Evolutionary conservation across 1,140 invertebrate species (phyloP), one percentile per base, ranked within the genome.

Genomic region (Rhyzopertha dominica): DNA sequence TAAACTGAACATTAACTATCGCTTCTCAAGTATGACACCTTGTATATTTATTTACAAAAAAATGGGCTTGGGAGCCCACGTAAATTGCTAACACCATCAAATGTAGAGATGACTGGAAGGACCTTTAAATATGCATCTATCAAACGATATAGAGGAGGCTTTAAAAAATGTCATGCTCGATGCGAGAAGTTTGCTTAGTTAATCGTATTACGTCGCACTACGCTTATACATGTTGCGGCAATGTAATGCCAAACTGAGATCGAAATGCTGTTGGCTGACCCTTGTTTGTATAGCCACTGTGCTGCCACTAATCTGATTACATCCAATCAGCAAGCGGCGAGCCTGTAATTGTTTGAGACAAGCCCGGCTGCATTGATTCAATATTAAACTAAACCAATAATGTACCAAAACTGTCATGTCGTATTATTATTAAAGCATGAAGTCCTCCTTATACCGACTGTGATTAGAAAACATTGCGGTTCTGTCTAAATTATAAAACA

Each of bases 281-380:
- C 51, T 54, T 57, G 55, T 60, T 60, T 56, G 53, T 52, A 56
- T 43, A 53, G 53, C 53, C 50, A 50, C 37, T 51, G 43, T 37
- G 47, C 34, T 51, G 51, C 53, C 51, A 56, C 54, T 58, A 58
- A 58, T 49, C 36, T 36, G 38, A 56, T 58, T 61, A 58, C 32
- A 41, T 54, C 56, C 56, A 56, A 61, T 61, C 56, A 61, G 52
- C 51, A 41, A 50, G 39, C 30, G 50, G 37, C 53, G 44, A 30
- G 42, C 45, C 41, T 49, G 52, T 56, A 56, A 54, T 57, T 53
- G 55, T 45, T 32, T 41, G 49, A 50, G 49, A 47, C 52, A 47
- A 49, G 39, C 19, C 37, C 23, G 28, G 41, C 47, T 47, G 40
- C 26, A 42, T 38, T 49, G 48, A 53, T 43, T 49, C 42, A 43